Conservation (phyloP, 2,113 vertebrate genomes). For the Engystomops pustulosus region DNA sequence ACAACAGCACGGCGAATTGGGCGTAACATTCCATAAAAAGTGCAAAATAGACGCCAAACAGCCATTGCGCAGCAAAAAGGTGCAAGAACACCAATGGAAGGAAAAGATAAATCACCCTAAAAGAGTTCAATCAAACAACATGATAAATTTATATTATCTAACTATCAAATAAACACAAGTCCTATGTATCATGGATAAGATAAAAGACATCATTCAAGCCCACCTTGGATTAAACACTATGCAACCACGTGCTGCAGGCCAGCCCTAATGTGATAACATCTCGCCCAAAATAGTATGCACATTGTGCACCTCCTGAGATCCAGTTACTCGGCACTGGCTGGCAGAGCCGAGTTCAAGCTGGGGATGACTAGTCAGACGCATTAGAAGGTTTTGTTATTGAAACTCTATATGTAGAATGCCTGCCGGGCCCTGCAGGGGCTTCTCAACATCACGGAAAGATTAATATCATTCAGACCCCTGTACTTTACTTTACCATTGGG, state of each 20-base stretch:
- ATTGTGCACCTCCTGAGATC: conserved; percentile 73
- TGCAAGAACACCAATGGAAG: too few relatives aligned
- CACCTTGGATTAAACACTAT: conserved; percentile 73
- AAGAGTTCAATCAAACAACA: too few relatives aligned
- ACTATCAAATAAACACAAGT: conserved; percentile 63
- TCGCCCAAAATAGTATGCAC: conserved; percentile 62
- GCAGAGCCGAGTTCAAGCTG: conserved; percentile 65
- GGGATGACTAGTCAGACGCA: conserved; percentile 55
- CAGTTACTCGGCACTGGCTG: conserved; percentile 73
- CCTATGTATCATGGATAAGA: neutral
- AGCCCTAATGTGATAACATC: conserved; percentile 71
- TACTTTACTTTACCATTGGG: neutral
- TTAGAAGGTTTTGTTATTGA: conserved; percentile 64
- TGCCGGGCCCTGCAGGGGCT: conserved; percentile 62
- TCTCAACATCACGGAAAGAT: conserved; percentile 56
- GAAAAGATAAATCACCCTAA: too few relatives aligned
- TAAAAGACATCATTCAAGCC: conserved; percentile 61
- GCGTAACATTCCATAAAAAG: too few relatives aligned
- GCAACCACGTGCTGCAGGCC: conserved; percentile 62
- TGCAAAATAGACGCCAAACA: too few relatives aligned
- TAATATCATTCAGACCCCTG: conserved; percentile 45
- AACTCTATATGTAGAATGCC: conserved; percentile 60
- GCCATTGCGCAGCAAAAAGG: too few relatives aligned
- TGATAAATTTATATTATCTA: too few relatives aligned
- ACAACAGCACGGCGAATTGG: too few relatives aligned